phyloP scores from a whole-genome alignment of 2,888 invertebrate species.

The Lasioglossum vierecki region DNA sequence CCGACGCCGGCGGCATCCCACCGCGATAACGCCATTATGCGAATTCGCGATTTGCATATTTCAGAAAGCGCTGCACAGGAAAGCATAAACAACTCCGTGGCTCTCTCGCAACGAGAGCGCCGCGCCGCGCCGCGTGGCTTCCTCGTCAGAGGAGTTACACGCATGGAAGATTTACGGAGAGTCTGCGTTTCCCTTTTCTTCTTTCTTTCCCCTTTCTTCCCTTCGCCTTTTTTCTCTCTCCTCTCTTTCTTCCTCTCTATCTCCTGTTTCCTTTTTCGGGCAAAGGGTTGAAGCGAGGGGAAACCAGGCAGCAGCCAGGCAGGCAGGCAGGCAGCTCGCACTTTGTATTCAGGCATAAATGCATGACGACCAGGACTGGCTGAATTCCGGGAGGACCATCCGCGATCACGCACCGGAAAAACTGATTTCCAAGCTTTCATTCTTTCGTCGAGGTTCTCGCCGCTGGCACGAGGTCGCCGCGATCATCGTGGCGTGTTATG shows the following conservation, averaged over 20 bases:
- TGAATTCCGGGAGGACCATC: slow-evolving; percentile 26
- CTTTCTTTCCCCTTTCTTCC: slow-evolving; percentile 14
- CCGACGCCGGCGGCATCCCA: slow-evolving; percentile 73
- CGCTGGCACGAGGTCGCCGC: neutral
- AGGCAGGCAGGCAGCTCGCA: slow-evolving; percentile 30
- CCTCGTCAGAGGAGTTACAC: slow-evolving; percentile 82
- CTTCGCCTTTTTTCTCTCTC: slow-evolving; percentile 30
- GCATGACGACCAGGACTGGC: slow-evolving; percentile 44
- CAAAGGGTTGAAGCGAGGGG: neutral
- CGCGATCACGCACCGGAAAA: neutral
- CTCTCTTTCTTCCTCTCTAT: slow-evolving; percentile 3
- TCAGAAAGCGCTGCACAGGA: slow-evolving; percentile 83
- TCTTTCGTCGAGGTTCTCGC: neutral
- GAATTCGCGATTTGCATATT: slow-evolving; percentile 83
- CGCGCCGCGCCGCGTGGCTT: slow-evolving; percentile 68
- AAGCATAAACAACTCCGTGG: slow-evolving; percentile 82
- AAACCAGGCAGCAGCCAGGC: neutral
- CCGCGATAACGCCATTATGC: slow-evolving; percentile 82
- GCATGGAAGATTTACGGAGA: slow-evolving; percentile 81
- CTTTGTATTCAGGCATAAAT: slow-evolving; percentile 59
- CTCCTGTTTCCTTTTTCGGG: slow-evolving; percentile 10
- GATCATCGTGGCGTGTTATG: neutral
- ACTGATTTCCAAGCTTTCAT: neutral
- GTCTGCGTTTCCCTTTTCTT: slow-evolving; percentile 62
- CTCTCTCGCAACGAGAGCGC: slow-evolving; percentile 70